Evolutionary conservation across 2,797 vertebrate species (phyloP).

Genomic region (Cossypha dichroa): DNA sequence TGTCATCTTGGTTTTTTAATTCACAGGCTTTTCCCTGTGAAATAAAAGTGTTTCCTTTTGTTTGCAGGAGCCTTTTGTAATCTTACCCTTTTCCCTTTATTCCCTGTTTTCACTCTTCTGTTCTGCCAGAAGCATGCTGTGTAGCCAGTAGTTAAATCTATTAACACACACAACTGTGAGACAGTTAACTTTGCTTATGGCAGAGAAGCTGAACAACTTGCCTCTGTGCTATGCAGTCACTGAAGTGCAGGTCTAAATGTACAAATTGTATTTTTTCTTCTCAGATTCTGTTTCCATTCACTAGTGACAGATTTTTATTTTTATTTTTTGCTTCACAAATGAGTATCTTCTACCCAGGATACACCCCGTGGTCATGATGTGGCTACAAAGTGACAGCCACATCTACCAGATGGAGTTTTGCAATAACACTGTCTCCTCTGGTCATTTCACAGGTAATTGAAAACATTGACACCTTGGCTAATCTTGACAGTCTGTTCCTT

Average conservation of each 20-base stretch:
- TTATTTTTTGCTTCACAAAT: not conserved
- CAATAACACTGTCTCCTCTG: not conserved
- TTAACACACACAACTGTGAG: not conserved
- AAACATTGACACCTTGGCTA: conserved; percentile 87
- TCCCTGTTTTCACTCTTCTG: not conserved
- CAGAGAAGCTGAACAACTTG: not conserved
- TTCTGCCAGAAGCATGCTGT: not conserved
- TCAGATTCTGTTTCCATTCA: not conserved
- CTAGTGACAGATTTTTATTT: not conserved
- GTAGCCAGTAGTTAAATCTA: not conserved
- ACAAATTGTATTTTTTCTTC: not conserved
- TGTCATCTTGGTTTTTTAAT: not conserved
- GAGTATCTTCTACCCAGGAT: not conserved
- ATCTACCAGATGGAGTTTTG: not conserved
- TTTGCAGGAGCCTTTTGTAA: not conserved
- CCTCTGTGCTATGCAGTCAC: not conserved
- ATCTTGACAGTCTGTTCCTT: conserved; percentile 93
- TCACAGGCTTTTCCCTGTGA: not conserved
- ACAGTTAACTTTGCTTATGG: not conserved
- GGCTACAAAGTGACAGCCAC: not conserved
- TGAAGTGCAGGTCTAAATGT: not conserved
- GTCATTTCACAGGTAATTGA: conserved; percentile 86
- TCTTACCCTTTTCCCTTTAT: not conserved
- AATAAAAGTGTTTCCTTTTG: not conserved
- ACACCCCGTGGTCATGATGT: not conserved